Percentiles rank a stretch among this genome's conserved stretches.
Conservation (phyloP, 2,888 invertebrate species). For the Metallyticus violacea region DNA sequence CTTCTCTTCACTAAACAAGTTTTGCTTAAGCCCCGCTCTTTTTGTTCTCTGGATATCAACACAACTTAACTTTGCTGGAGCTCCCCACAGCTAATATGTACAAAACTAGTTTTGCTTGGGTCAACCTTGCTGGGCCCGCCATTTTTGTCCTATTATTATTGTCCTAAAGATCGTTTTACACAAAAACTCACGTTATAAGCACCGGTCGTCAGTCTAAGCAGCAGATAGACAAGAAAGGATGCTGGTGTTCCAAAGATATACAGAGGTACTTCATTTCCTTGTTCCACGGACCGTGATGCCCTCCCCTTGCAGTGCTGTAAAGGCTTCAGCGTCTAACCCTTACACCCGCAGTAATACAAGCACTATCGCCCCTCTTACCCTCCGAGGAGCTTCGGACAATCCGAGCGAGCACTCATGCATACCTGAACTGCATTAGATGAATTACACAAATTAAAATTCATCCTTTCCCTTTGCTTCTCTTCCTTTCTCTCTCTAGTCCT, state of each 20-base stretch:
- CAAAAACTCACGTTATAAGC: too few species aligned
- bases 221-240: background rate
- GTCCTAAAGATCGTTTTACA: too few species aligned
- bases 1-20: too few species aligned
- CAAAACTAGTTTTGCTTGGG: too few species aligned
- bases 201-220: background rate
- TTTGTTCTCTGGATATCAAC: too few species aligned
- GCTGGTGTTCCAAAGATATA: background rate
- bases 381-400: slow-evolving; percentile 16
- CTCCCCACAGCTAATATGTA: too few species aligned
- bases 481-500: background rate
- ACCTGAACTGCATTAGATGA: slow-evolving; percentile 27
- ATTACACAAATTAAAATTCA: slow-evolving; percentile 29
- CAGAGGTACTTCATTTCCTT: slow-evolving; percentile 12
- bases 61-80: too few species aligned
- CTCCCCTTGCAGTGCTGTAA: background rate
- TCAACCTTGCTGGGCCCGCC: too few species aligned
- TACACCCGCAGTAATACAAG: background rate
- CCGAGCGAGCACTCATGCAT: slow-evolving; percentile 25
- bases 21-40: too few species aligned
- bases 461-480: slow-evolving; percentile 5
- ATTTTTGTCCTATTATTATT: too few species aligned
- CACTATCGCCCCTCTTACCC: background rate
- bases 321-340: background rate
- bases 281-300: slow-evolving; percentile 3